Conservation (phyloP, 2,888 invertebrate genomes). For the Alcis repandata region DNA sequence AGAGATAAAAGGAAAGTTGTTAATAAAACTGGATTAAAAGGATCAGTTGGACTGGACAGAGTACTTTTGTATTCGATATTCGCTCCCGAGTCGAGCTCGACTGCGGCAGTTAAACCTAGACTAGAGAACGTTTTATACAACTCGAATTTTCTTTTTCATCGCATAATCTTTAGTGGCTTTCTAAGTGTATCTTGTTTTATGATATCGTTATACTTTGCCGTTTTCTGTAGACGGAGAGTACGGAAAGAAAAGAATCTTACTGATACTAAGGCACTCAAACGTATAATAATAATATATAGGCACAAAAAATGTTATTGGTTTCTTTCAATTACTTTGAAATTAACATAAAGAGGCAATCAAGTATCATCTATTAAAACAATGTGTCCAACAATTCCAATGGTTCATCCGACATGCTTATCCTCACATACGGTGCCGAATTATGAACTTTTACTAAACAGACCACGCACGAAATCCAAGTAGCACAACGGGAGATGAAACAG, state of each 20-base stretch:
- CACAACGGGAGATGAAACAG: no score
- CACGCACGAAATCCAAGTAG: no score
- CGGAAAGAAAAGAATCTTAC: neutral
- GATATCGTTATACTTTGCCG: neutral
- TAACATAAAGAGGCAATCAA: no score
- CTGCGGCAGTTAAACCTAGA: conserved; percentile 40
- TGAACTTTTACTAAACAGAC: no score
- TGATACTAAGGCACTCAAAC: neutral
- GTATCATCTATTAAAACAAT: no score
- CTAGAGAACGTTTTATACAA: conserved; percentile 23
- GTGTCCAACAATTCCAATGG: no score
- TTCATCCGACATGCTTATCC: no score
- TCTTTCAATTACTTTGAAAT: no score
- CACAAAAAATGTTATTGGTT: no score
- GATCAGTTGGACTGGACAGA: conserved; percentile 57
- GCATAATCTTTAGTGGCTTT: conserved; percentile 23
- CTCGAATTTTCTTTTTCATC: conserved; percentile 27
- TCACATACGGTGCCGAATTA: no score
- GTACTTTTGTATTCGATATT: conserved; percentile 54
- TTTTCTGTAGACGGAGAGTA: neutral
- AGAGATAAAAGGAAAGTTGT: conserved; percentile 66
- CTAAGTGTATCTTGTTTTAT: conserved; percentile 16
- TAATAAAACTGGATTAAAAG: conserved; percentile 70
- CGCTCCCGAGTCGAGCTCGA: conserved; percentile 20
- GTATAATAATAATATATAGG: no score